These are phyloP conservation scores for Cladopsammia gracilis DNA, from an alignment of 64 coral and sea anemone genomes.

Conservation along the genomic window DNA sequence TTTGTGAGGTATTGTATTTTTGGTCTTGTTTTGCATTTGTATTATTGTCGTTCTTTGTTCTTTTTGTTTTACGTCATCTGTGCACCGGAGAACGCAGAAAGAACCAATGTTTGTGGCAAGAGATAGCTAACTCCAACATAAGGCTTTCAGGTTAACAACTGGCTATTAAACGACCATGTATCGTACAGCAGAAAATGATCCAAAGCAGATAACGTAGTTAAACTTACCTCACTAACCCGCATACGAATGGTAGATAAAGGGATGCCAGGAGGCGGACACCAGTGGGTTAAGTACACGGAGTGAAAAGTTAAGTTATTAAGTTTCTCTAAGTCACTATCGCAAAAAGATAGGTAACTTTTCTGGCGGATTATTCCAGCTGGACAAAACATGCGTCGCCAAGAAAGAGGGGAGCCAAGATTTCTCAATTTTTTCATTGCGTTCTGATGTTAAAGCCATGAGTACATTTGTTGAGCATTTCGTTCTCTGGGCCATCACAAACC, in stretches of 20 bases:
- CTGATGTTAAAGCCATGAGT: too few relatives aligned
- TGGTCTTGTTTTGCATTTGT: too few relatives aligned
- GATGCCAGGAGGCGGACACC: conserved; percentile 1
- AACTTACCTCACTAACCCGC: not conserved
- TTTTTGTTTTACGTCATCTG: too few relatives aligned
- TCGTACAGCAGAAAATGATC: not conserved
- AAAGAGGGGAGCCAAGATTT: not conserved
- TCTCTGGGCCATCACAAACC: too few relatives aligned
- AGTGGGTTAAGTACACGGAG: not conserved
- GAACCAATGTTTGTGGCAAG: too few relatives aligned
- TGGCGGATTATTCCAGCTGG: not conserved
- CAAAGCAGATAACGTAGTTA: not conserved
- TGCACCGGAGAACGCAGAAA: too few relatives aligned
- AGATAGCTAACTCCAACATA: too few relatives aligned
- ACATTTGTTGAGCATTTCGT: too few relatives aligned
- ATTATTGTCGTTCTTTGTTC: too few relatives aligned
- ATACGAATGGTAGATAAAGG: not conserved
- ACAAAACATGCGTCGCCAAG: not conserved
- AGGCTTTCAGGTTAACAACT: too few relatives aligned
- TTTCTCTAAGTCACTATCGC: not conserved
- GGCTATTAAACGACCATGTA: too few relatives aligned
- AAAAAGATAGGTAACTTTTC: not conserved
- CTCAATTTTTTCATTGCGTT: not conserved
- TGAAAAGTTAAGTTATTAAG: not conserved
- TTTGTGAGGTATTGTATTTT: too few relatives aligned